Conservation (phyloP, 2,113 vertebrate genomes). For the Clupea harengus region DNA sequence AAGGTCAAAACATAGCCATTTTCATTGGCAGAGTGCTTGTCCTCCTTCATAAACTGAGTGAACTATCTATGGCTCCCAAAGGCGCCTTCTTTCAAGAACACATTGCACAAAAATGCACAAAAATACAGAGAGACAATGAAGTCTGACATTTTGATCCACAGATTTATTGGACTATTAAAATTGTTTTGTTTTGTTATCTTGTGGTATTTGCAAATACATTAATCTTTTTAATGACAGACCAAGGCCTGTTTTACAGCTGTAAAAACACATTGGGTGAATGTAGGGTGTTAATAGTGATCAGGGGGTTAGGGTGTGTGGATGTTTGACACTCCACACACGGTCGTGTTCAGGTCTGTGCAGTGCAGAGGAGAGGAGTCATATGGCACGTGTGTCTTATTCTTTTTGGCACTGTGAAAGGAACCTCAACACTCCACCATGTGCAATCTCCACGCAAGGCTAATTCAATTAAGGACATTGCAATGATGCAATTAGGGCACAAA, state of each 20-base stretch:
- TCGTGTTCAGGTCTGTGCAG: neutral
- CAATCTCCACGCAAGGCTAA: neutral
- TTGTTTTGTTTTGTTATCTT: too few relatives aligned
- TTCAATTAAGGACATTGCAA: neutral
- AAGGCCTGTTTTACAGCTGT: neutral
- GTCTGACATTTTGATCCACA: neutral
- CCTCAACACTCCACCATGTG: neutral
- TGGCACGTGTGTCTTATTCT: neutral
- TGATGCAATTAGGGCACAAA: neutral
- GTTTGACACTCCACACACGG: neutral
- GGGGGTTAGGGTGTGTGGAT: neutral
- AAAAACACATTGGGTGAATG: neutral
- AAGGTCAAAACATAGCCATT: neutral
- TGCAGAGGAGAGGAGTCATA: neutral
- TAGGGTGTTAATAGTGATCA: neutral
- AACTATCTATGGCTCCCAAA: conserved; percentile 27
- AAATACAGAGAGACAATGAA: neutral
- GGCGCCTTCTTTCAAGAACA: neutral
- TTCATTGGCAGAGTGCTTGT: neutral
- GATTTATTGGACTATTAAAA: neutral
- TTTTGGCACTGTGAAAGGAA: neutral
- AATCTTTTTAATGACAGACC: too few relatives aligned
- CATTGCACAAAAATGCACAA: neutral
- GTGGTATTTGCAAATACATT: too few relatives aligned
- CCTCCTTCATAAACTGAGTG: neutral